Percentiles rank a stretch among this genome's conserved stretches.
Conservation (phyloP, 2,797 vertebrate genomes). For the Acestrorhynchus altus region DNA sequence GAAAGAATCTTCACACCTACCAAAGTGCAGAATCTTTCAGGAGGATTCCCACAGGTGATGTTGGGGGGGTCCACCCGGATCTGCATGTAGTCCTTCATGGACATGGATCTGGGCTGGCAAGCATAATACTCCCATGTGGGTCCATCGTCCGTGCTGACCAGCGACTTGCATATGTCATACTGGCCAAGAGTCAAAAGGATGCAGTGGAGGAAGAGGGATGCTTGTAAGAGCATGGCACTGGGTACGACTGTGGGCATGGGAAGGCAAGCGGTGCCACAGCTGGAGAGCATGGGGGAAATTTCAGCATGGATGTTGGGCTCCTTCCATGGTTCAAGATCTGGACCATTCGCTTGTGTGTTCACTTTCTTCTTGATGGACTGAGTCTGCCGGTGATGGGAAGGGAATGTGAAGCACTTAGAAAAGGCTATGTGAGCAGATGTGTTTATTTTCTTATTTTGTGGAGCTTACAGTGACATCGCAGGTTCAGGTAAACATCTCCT, state of each 20-base stretch:
- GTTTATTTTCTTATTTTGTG: not conserved
- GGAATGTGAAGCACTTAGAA: not conserved
- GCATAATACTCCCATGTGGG: conserved; percentile 88
- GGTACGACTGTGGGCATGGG: conserved; percentile 56
- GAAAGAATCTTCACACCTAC: conserved; percentile 74
- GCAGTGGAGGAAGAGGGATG: conserved; percentile 73
- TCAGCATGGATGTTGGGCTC: conserved; percentile 77
- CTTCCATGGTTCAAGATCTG: conserved; percentile 21
- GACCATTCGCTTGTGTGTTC: not conserved
- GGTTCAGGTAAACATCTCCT: conserved; percentile 8
- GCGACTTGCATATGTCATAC: conserved; percentile 87
- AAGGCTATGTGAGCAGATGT: not conserved
- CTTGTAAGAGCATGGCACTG: conserved; percentile 74
- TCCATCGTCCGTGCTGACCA: conserved; percentile 85
- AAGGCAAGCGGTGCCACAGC: conserved; percentile 68
- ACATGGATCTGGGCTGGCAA: conserved; percentile 88
- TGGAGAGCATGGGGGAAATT: conserved; percentile 60
- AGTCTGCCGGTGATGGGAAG: conserved; percentile 8
- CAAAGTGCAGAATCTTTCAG: conserved; percentile 93
- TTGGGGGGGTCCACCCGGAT: conserved; percentile 90
- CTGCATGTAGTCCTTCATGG: conserved; percentile 90
- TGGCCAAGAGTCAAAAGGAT: conserved; percentile 74
- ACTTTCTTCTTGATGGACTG: not conserved
- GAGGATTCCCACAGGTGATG: conserved; percentile 94
- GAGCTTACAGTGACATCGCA: not conserved